Conservation (phyloP, 2,797 vertebrate species). For the Pangasius larnaudii region DNA sequence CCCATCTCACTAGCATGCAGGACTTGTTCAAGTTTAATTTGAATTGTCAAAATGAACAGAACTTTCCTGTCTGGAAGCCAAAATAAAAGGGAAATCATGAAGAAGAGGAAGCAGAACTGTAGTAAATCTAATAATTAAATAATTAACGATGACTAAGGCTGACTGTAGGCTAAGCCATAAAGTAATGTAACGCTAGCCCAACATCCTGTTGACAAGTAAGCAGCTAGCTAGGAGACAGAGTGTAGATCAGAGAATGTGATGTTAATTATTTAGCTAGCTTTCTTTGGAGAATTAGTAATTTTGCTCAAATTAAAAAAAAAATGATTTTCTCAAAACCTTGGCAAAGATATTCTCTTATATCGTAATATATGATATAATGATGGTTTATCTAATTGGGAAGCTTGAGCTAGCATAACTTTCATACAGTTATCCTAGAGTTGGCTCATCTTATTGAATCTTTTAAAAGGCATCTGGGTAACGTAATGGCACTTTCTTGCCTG, state of each 20-base stretch:
- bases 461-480: background rate
- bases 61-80: background rate
- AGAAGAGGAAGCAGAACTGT: background rate
- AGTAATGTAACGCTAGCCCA: background rate
- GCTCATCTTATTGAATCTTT: background rate
- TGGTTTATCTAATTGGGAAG: background rate
- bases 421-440: background rate
- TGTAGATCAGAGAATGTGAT: background rate
- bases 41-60: background rate
- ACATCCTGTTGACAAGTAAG: background rate
- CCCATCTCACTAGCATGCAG: background rate
- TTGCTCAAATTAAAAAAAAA: background rate
- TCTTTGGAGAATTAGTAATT: background rate
- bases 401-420: too few relatives aligned
- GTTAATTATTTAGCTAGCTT: background rate
- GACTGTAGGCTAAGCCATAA: background rate
- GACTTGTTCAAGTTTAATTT: background rate
- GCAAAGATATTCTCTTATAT: background rate
- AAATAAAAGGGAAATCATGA: background rate
- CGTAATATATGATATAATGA: background rate
- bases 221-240: background rate
- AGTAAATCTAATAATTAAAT: background rate
- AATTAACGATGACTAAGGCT: background rate
- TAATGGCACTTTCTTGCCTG: conserved; percentile 10
- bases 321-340: background rate